Evolutionary conservation across 1,140 invertebrate species (phyloP).

Genomic region (Maniola jurtina): DNA sequence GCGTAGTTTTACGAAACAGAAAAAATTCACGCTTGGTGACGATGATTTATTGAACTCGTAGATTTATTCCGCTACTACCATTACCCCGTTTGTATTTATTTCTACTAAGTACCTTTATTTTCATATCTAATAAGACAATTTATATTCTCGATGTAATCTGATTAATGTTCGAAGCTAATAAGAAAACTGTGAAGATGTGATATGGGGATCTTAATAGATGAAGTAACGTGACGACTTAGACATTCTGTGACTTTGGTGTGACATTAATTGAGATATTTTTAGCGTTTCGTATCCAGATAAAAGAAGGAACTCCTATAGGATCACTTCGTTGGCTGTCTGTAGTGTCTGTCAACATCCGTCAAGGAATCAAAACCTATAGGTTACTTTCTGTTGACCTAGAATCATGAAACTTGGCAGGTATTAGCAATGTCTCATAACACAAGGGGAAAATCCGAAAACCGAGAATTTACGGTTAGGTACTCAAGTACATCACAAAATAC

Average conservation of each 20-base stretch:
- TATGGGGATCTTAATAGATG: slow-evolving; percentile 7
- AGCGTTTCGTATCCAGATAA: too few relatives aligned
- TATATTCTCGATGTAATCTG: neutral
- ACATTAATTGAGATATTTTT: slow-evolving; percentile 21
- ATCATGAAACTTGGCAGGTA: too few relatives aligned
- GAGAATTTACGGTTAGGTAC: too few relatives aligned
- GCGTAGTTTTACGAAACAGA: neutral
- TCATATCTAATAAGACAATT: neutral
- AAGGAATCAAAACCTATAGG: too few relatives aligned
- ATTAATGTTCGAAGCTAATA: slow-evolving; percentile 7
- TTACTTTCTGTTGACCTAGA: too few relatives aligned
- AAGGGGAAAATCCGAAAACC: too few relatives aligned
- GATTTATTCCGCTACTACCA: neutral
- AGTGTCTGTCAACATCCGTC: too few relatives aligned
- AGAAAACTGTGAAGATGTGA: slow-evolving; percentile 13
- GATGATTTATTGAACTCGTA: neutral
- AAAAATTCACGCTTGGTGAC: neutral
- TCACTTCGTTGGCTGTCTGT: too few relatives aligned
- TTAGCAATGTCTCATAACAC: too few relatives aligned
- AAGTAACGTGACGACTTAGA: slow-evolving; percentile 17
- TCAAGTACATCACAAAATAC: too few relatives aligned
- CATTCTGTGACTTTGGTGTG: slow-evolving; percentile 6
- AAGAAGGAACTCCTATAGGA: too few relatives aligned
- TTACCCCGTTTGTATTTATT: slow-evolving; percentile 3
- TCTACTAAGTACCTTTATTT: neutral